A percentile compares a stretch with the other conserved stretches of the same genome.
Evolutionary conservation across 2,797 vertebrate genomes (phyloP).

Genomic region (Cryptoprocta ferox): DNA sequence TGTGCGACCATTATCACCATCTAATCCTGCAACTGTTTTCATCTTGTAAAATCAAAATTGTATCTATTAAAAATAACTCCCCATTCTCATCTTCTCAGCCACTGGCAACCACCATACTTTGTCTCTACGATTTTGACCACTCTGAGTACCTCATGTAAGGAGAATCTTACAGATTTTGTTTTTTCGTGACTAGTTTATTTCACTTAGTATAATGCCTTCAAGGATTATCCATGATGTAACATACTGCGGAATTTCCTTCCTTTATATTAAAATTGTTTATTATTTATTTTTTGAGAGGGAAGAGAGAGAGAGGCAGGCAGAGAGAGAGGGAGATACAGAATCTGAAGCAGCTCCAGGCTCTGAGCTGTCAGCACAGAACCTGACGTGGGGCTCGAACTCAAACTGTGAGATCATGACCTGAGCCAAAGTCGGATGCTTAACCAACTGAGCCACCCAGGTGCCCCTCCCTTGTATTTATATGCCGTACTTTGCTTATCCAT

Average conservation of each 20-base stretch:
- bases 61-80: background rate
- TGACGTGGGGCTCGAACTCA: no score
- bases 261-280: background rate
- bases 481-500: background rate
- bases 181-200: background rate
- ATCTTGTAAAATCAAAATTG: background rate
- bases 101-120: background rate
- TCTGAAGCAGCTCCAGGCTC: no score
- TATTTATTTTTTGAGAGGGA: no score
- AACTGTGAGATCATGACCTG: no score
- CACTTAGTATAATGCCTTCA: background rate
- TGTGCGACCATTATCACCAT: background rate
- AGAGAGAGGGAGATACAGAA: no score
- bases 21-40: background rate
- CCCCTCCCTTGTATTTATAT: background rate
- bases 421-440: no score
- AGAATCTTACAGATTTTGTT: background rate
- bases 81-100: background rate
- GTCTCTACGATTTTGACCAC: background rate
- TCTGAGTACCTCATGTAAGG: background rate
- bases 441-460: no score
- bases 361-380: no score
- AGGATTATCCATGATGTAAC: background rate
- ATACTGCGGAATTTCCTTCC: background rate
- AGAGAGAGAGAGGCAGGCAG: no score